Evolutionary conservation across 2,797 vertebrate genomes (phyloP), one percentile per base, ranked within the genome.

Genomic region (Octomys mimax): DNA sequence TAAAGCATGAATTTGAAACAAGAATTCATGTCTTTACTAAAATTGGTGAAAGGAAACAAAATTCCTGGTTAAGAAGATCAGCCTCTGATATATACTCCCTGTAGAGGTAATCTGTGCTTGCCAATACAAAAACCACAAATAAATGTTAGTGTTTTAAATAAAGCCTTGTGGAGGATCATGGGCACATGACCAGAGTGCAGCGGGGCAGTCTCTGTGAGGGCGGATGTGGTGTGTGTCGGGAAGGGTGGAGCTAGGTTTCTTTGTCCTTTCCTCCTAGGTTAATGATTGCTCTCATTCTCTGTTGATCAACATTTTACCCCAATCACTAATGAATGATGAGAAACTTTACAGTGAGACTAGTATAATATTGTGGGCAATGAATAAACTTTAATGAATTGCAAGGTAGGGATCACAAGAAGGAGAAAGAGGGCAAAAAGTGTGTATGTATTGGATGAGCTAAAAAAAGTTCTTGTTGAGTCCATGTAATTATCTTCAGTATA

Each of bases 361-460:
- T 96, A 66, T 28, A 92, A 71, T 85, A 73, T 66, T 84, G 18
- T 95, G 81, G 94, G 92, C 80, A 49, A 49, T 49, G 73, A 94
- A 89, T 92, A 64, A 54, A 22, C 18, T 54, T 97, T 86, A 96
- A 86, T 78, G 85, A 83, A 85, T 49, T 93, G n/a, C 46, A 71
- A 80, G 62, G 88, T 89, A 42, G 39, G 52, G 33, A 19, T 3
- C 52, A 36, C 42, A 24, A 93, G n/a, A 24, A 93, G n/a, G n/a
- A 90, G 13, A 62, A 28, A 73, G 85, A 78, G 22, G 19, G 13
- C 49, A 68, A 85, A n/a, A 61, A 87, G 61, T 61, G 33, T 85
- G 26, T 87, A 66, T 79, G 39, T 78, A 21, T 62, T 89, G 57
- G 54, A 18, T 78, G 33, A 94, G 22, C 52, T 83, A 9, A 85